A percentile compares a stretch with the other conserved stretches of the same genome.
Evolutionary conservation across 1,140 invertebrate species (phyloP).

Genomic region (silkworm (Bombyx mori)): DNA sequence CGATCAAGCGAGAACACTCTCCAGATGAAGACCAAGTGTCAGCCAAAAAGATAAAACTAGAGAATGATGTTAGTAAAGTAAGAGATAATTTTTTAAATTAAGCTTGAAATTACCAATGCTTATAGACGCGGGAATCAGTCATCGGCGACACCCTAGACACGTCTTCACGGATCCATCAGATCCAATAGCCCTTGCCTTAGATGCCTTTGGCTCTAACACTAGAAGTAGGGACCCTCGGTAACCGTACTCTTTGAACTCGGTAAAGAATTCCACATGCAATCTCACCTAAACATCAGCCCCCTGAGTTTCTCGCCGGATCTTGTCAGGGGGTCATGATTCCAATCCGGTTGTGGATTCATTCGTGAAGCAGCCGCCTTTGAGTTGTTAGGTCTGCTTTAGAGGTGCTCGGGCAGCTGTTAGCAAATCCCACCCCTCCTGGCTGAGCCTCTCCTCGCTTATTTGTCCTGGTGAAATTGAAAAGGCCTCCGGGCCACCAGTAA

Average conservation of each 20-base stretch:
- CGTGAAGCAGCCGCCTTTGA: too few species aligned
- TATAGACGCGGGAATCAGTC: too few species aligned
- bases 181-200: too few species aligned
- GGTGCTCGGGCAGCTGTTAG: too few species aligned
- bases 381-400: too few species aligned
- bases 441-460: too few species aligned
- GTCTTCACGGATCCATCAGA: too few species aligned
- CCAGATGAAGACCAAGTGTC: slow-evolving; percentile 35
- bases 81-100: slow-evolving; percentile 17
- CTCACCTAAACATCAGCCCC: not conserved
- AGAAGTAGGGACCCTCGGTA: not conserved
- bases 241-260: not conserved
- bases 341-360: not conserved
- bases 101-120: not conserved
- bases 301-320: not conserved
- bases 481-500: too few species aligned
- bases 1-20: slow-evolving; percentile 50
- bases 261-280: not conserved
- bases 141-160: too few species aligned
- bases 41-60: slow-evolving; percentile 48
- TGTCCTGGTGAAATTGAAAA: too few species aligned
- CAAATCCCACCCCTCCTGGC: too few species aligned
- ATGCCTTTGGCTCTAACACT: too few species aligned
- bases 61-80: slow-evolving; percentile 37
- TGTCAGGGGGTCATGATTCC: not conserved